Base-by-base conservation (phyloP, 2,113 vertebrate species). In the Scomber japonicus region DNA sequence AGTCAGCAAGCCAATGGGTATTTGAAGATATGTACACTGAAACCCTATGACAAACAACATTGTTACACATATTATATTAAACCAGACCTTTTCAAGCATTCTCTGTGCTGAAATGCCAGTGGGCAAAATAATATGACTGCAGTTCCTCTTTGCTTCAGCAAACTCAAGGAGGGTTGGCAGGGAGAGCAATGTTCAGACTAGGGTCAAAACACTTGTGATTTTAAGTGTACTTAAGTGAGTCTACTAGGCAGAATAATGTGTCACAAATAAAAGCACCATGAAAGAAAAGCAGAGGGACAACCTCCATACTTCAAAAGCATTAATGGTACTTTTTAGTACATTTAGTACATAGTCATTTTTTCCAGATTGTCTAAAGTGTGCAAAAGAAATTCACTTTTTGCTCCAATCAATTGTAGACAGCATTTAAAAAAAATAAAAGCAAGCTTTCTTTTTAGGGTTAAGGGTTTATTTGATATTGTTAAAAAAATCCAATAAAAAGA, bases 81-180 rank as follows among this genome's bases (percentile, higher is more conserved):
- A 75, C 13, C 35, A 40, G 24, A 79, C 57, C 3, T 73, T 62
- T 55, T 54, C 1, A 13, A 54, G 56, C 8, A 14, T 69, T 62
- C 17, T 35, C 9, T 21, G 17, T 17, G 11, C 14, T 51, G n/a
- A 70, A 63, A 54, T 46, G 59, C 35, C 21, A 51, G 15, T 64
- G 65, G 30, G 66, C 4, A 45, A 57, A 56, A 50, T 24, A 30
- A 60, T 44, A 30, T 44, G 40, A 72, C 16, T 24, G 35, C 13
- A 35, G 12, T 1, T n/a, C 24, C 40, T 14, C 46, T 81, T 77
- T 1, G 13, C 35, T 67, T 45, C 14, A 46, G 56, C 21, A 49
- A 19, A 65, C 45, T 60, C 14, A 60, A 68, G 27, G 40, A 61
- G 53, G 15, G 53, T 50, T 71, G 77, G 16, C 50, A 59, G 65